Conservation (phyloP, 2,888 invertebrate species). For the Chesias legatella region DNA sequence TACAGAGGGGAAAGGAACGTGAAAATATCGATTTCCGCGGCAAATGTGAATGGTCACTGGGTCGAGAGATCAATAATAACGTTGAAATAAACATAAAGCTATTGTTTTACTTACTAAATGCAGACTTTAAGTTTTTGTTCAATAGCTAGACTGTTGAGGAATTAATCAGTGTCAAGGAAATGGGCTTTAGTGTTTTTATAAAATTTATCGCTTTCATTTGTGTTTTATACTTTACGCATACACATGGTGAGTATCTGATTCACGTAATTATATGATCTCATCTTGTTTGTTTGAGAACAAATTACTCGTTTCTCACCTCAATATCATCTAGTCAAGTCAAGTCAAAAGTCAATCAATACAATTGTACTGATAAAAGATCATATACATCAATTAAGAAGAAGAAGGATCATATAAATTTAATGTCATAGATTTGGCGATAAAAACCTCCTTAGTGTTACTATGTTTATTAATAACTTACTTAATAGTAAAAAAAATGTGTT, state of each 20-base stretch:
- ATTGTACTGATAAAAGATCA: no score
- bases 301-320: no score
- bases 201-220: slow-evolving; percentile 13
- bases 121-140: slow-evolving; percentile 1
- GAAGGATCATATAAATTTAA: no score
- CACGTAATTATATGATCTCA: no score
- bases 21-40: slow-evolving; percentile 48
- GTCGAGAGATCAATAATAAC: slow-evolving; percentile 20
- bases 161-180: slow-evolving; percentile 11
- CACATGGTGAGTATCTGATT: slow-evolving; percentile 9
- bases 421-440: no score
- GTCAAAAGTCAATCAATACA: no score
- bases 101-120: slow-evolving; percentile 9
- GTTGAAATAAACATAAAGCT: slow-evolving; percentile 19
- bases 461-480: no score
- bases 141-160: background rate
- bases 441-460: no score
- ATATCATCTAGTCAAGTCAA: no score
- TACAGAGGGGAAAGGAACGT: slow-evolving; percentile 40
- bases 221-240: slow-evolving; percentile 10
- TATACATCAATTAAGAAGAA: no score
- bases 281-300: no score
- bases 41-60: slow-evolving; percentile 36
- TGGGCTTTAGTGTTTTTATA: slow-evolving; percentile 15
- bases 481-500: no score